These are phyloP conservation scores for Tachycineta bicolor DNA, from an alignment of 2,113 vertebrate genomes.

Conservation along the genomic window DNA sequence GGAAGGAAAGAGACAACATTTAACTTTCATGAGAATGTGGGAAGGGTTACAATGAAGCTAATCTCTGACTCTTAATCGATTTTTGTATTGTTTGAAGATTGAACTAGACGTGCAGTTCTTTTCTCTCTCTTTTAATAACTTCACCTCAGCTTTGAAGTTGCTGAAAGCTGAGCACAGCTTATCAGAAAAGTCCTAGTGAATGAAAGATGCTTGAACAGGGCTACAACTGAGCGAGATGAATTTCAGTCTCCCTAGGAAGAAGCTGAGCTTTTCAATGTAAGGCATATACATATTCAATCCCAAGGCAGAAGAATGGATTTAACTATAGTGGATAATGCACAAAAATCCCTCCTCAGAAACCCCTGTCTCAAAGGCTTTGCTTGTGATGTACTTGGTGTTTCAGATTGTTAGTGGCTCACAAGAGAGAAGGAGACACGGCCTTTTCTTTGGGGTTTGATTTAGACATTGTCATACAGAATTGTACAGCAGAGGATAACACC, in stretches of 20 bases:
- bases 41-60: not conserved
- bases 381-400: not conserved
- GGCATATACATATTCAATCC: slow-evolving; percentile 46
- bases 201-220: slow-evolving; percentile 37
- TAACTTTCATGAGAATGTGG: not conserved
- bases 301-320: slow-evolving; percentile 50
- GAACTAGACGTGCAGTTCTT: slow-evolving; percentile 38
- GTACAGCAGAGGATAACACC: not conserved
- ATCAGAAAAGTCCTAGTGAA: slow-evolving; percentile 51
- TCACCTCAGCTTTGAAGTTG: slow-evolving; percentile 61
- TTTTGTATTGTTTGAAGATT: slow-evolving; percentile 53
- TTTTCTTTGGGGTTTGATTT: not conserved
- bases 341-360: slow-evolving; percentile 39
- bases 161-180: slow-evolving; percentile 58
- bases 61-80: slow-evolving; percentile 32
- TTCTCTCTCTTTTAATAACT: slow-evolving; percentile 36
- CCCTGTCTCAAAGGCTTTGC: slow-evolving; percentile 33
- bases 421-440: not conserved
- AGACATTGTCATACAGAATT: not conserved
- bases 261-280: slow-evolving; percentile 42
- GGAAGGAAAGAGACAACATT: not conserved
- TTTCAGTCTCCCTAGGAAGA: slow-evolving; percentile 43
- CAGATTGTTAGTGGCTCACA: slow-evolving; percentile 16
- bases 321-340: slow-evolving; percentile 31
- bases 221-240: slow-evolving; percentile 32